A percentile compares a stretch with the other conserved stretches of the same genome.
phyloP scores from a whole-genome alignment of 2,113 vertebrate genomes.

The Ciconia maguari region DNA sequence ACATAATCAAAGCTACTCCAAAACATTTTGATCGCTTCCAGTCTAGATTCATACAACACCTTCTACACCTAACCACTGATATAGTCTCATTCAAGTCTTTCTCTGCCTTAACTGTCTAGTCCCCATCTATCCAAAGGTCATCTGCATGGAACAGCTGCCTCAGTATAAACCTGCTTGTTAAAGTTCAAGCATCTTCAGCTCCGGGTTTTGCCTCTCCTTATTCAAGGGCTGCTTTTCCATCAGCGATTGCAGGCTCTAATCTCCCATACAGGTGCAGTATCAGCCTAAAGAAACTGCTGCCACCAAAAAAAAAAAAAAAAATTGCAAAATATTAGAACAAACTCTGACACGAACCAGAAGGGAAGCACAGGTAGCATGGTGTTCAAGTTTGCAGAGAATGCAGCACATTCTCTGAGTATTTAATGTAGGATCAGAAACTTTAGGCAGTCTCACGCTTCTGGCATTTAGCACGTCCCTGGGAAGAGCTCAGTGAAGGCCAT shows the following conservation, averaged over 20 bases:
- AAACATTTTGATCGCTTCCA: neutral
- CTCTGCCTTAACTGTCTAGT: neutral
- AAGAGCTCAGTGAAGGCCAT: neutral
- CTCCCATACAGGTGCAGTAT: neutral
- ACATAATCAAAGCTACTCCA: neutral
- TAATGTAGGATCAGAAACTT: neutral
- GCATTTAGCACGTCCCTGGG: neutral
- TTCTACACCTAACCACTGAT: neutral
- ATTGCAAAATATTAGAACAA: neutral
- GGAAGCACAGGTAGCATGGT: neutral
- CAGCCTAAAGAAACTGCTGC: neutral
- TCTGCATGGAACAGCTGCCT: neutral
- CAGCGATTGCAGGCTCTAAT: neutral
- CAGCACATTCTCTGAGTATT: neutral
- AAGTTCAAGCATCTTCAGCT: neutral
- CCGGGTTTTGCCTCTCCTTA: neutral
- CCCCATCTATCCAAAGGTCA: accelerated
- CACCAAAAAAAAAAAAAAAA: neutral
- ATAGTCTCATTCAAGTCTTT: neutral
- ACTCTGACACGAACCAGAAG: neutral
- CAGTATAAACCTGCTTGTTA: neutral
- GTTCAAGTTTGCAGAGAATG: neutral
- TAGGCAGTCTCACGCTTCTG: neutral
- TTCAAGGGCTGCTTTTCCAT: neutral
- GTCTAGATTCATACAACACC: neutral